These are phyloP conservation scores for Anorthoa munda DNA, from an alignment of 2,888 invertebrate genomes.

Conservation along the genomic window DNA sequence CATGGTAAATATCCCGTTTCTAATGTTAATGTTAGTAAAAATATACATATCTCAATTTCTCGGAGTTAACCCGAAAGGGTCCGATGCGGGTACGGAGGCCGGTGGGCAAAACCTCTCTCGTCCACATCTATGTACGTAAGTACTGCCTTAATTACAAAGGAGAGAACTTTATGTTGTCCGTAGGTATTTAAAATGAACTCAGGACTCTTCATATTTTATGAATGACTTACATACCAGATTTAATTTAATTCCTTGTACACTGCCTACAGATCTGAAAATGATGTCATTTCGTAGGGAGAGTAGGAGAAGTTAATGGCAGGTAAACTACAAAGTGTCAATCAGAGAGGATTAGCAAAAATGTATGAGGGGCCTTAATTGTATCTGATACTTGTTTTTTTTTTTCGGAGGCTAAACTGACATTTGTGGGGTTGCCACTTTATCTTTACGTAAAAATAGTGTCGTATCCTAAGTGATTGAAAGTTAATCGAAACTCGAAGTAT, in stretches of 20 bases:
- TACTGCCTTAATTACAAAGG: conserved; percentile 58
- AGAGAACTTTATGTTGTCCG: conserved; percentile 51
- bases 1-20: no score
- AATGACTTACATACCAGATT: conserved; percentile 26
- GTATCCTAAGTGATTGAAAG: no score
- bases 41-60: conserved; percentile 49
- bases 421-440: no score
- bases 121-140: conserved; percentile 49
- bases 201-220: conserved; percentile 38
- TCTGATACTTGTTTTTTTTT: no score
- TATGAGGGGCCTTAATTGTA: neutral
- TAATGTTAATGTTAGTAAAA: no score
- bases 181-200: conserved; percentile 41
- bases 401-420: no score
- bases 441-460: no score
- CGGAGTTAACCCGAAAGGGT: conserved; percentile 55
- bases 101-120: conserved; percentile 53
- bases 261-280: neutral
- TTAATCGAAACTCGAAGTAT: no score
- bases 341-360: neutral
- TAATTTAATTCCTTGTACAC: conserved; percentile 1
- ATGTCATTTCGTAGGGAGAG: neutral
- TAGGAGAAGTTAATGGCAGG: neutral
- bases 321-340: neutral
- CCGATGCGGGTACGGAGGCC: conserved; percentile 59